Percentiles rank a stretch among this genome's conserved stretches.
Evolutionary conservation across 2,888 invertebrate genomes (phyloP).

Genomic region (Eupithecia insigniata): DNA sequence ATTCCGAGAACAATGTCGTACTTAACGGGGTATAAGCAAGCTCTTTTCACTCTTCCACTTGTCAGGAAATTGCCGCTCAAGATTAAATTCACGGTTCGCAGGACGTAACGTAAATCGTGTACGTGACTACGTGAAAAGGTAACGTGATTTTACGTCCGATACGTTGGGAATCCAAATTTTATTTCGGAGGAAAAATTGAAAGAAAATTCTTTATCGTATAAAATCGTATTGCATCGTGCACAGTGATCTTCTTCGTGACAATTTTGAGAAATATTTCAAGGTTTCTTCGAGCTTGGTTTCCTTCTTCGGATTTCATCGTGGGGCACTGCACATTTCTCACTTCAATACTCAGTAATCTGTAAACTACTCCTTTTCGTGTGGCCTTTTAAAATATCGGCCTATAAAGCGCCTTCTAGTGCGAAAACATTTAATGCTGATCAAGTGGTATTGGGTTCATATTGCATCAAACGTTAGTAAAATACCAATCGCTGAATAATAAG

Average conservation of each 20-base stretch:
- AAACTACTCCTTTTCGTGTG: too few species aligned
- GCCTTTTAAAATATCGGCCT: too few species aligned
- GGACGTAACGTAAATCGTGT: constrained; percentile 40
- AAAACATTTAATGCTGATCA: too few species aligned
- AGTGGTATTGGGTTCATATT: too few species aligned
- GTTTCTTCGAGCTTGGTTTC: neutral
- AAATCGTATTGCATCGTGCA: neutral
- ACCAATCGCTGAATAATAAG: too few species aligned
- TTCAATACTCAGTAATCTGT: neutral
- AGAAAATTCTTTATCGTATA: constrained; percentile 9
- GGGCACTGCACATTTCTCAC: neutral
- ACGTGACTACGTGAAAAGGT: constrained; percentile 41
- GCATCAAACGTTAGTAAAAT: too few species aligned
- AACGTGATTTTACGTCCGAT: constrained; percentile 30
- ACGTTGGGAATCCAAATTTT: constrained; percentile 14
- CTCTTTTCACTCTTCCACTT: constrained; percentile 33
- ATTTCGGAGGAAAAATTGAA: constrained; percentile 15
- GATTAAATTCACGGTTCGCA: constrained; percentile 42
- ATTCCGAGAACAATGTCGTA: neutral
- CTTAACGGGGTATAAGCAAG: neutral
- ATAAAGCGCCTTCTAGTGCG: too few species aligned
- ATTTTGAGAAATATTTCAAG: neutral
- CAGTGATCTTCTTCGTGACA: neutral
- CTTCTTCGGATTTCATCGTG: neutral
- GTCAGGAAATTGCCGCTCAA: constrained; percentile 38